Conservation (phyloP, 2,797 vertebrate genomes). For the Acridotheres tristis region DNA sequence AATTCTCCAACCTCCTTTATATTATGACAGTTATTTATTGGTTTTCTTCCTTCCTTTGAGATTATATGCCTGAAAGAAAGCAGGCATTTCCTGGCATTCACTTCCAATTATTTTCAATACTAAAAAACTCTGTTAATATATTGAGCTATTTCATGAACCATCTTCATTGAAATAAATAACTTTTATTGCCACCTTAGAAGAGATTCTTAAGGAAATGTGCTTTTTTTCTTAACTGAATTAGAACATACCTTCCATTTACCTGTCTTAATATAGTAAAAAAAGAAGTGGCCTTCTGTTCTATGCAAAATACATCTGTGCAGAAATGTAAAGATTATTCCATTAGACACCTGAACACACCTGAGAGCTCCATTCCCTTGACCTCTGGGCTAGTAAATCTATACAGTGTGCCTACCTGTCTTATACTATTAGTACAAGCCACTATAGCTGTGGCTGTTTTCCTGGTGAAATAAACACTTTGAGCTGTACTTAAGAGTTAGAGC, state of each 20-base stretch:
- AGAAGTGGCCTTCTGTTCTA: neutral
- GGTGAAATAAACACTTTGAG: constrained; percentile 29
- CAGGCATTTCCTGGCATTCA: neutral
- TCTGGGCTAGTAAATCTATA: constrained; percentile 22
- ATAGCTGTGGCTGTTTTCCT: neutral
- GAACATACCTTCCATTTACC: neutral
- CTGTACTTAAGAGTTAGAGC: neutral
- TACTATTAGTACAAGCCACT: neutral
- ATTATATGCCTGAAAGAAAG: neutral
- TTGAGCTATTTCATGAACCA: neutral
- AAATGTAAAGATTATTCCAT: constrained; percentile 5
- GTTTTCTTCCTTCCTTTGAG: neutral
- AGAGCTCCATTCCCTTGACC: neutral
- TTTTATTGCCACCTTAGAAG: neutral
- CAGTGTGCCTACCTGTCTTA: neutral
- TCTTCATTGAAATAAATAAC: neutral
- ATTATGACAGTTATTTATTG: neutral
- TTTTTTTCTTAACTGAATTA: neutral
- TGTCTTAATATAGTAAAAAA: neutral
- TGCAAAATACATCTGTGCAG: neutral
- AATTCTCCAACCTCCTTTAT: neutral
- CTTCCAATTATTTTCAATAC: neutral
- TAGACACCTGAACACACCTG: neutral
- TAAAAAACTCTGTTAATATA: neutral
- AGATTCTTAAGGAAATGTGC: neutral